These are phyloP conservation scores for Macrosiphum euphorbiae DNA, from an alignment of 2,888 invertebrate genomes.

Conservation along the genomic window DNA sequence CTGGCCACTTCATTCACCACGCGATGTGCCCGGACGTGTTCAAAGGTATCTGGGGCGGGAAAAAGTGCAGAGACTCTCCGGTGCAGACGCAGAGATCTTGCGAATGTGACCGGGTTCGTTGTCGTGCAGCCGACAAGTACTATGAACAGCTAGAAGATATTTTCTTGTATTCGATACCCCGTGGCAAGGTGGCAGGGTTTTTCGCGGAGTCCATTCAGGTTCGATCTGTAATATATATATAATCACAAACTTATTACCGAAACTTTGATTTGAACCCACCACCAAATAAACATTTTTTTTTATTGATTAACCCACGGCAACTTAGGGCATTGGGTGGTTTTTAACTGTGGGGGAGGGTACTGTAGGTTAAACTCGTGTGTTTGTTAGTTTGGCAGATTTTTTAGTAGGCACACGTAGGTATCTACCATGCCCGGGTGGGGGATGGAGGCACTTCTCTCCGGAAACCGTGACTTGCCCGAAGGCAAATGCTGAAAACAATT, in stretches of 20 bases:
- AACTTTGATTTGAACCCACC: not conserved
- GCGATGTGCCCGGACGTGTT: conserved; percentile 93
- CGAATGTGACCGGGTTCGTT: conserved; percentile 75
- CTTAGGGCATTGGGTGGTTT: too few relatives aligned
- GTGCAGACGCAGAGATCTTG: conserved; percentile 81
- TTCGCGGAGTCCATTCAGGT: conserved; percentile 95
- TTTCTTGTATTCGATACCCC: conserved; percentile 83
- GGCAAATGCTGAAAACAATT: too few relatives aligned
- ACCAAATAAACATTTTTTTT: too few relatives aligned
- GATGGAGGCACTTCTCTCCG: too few relatives aligned
- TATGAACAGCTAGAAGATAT: conserved; percentile 85
- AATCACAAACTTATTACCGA: not conserved
- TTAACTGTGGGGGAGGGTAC: too few relatives aligned
- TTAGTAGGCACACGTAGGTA: too few relatives aligned
- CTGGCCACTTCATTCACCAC: conserved; percentile 82
- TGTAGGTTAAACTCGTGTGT: too few relatives aligned
- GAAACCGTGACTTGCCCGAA: too few relatives aligned
- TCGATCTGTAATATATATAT: not conserved
- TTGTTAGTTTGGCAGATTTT: too few relatives aligned
- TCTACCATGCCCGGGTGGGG: too few relatives aligned
- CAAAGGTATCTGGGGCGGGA: conserved; percentile 91
- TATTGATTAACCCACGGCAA: too few relatives aligned
- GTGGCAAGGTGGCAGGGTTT: conserved; percentile 86
- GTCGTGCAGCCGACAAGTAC: conserved; percentile 84
- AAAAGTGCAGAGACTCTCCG: conserved; percentile 88